These are phyloP conservation scores for Lepidothrix coronata DNA, from an alignment of 2,113 vertebrate species.

Conservation along the genomic window DNA sequence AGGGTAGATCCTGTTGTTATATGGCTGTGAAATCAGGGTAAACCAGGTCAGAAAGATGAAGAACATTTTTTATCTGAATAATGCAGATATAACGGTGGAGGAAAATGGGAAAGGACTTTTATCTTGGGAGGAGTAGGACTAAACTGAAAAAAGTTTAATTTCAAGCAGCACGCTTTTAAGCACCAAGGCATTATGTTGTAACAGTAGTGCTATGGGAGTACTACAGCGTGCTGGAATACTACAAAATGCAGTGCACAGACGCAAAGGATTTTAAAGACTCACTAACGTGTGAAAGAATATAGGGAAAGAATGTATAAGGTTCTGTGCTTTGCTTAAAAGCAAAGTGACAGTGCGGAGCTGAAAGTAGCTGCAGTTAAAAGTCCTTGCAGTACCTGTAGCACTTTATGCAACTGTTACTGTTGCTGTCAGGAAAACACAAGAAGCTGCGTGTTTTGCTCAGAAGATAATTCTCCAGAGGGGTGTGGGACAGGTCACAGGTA, in stretches of 20 bases:
- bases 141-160: constrained; percentile 25
- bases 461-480: background rate
- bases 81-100: background rate
- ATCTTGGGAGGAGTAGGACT: background rate
- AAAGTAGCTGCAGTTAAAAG: background rate
- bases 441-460: background rate
- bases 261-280: background rate
- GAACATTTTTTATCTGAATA: background rate
- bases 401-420: background rate
- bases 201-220: background rate
- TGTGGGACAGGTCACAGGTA: background rate
- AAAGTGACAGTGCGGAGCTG: background rate
- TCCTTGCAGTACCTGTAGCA: background rate
- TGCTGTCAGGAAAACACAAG: background rate
- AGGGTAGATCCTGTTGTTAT: background rate
- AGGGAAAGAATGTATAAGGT: background rate
- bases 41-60: background rate
- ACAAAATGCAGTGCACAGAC: background rate
- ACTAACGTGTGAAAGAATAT: background rate
- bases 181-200: background rate
- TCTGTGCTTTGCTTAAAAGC: background rate
- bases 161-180: constrained; percentile 22
- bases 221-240: constrained; percentile 8
- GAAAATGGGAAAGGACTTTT: background rate
- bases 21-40: background rate